These are phyloP conservation scores for Phalacrocorax brasilianus DNA, from an alignment of 2,113 vertebrate genomes.

Conservation along the genomic window DNA sequence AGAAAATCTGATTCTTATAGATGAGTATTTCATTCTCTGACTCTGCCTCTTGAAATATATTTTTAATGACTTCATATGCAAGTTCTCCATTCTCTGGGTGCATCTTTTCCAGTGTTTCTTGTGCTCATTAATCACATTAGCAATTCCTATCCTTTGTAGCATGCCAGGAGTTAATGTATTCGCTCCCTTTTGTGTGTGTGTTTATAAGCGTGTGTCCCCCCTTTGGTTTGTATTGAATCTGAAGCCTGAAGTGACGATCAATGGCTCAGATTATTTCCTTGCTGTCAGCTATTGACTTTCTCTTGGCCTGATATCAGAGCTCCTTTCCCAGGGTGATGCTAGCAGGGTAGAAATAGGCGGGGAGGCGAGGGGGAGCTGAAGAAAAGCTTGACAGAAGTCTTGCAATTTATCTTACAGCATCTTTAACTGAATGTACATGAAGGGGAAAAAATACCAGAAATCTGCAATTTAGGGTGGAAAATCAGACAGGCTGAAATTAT, in stretches of 20 bases:
- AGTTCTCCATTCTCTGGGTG: neutral
- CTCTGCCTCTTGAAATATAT: neutral
- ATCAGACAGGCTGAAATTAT: neutral
- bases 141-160: neutral
- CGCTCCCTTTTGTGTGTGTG: conserved; percentile 9
- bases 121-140: neutral
- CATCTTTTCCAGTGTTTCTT: neutral
- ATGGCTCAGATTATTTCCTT: conserved; percentile 77
- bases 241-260: conserved; percentile 74
- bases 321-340: conserved; percentile 31
- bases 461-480: neutral
- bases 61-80: neutral
- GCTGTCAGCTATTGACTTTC: conserved; percentile 81
- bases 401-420: neutral
- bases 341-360: neutral
- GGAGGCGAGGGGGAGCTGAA: neutral
- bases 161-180: conserved; percentile 63
- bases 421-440: neutral
- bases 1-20: neutral
- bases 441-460: neutral
- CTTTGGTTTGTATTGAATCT: conserved; percentile 71
- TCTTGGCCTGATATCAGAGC: conserved; percentile 62
- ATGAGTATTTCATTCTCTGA: neutral
- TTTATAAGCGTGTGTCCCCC: conserved; percentile 43
- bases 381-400: neutral